Conservation (phyloP, 2,113 vertebrate genomes). For the Prunella himalayana region DNA sequence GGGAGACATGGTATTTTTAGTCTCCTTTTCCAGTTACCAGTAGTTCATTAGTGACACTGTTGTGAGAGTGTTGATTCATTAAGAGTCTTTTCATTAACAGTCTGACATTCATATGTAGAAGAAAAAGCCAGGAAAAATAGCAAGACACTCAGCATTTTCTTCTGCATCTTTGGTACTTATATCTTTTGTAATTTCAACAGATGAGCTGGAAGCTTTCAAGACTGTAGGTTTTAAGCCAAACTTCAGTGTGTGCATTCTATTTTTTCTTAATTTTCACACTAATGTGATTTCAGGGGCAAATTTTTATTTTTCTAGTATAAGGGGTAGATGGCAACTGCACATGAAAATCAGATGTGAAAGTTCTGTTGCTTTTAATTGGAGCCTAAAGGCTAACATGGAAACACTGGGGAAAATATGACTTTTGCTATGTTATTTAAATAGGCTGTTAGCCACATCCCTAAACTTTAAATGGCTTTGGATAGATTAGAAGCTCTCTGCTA, state of each 20-base stretch:
- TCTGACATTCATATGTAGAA: neutral
- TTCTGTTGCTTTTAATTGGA: constrained; percentile 12
- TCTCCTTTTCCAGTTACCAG: constrained; percentile 15
- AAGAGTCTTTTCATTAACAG: constrained; percentile 35
- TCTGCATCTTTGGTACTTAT: neutral
- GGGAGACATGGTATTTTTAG: constrained; percentile 27
- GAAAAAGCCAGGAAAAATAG: neutral
- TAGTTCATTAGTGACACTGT: constrained; percentile 46
- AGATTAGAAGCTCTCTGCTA: constrained; percentile 29
- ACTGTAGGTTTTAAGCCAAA: neutral
- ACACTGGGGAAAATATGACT: neutral
- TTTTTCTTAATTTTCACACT: neutral
- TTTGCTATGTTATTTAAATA: constrained; percentile 49
- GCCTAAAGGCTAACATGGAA: neutral
- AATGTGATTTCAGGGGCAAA: neutral
- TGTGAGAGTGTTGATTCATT: constrained; percentile 54
- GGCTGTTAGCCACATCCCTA: constrained; percentile 26
- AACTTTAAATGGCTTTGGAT: constrained; percentile 37
- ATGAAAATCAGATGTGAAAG: neutral
- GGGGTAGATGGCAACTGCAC: neutral
- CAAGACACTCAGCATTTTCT: neutral
- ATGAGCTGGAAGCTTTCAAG: neutral
- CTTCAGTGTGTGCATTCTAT: neutral
- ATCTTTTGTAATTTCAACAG: constrained; percentile 29
- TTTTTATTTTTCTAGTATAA: neutral